Evolutionary conservation across 1,140 invertebrate species (phyloP).

Genomic region (Pygmarrhopalites habei): DNA sequence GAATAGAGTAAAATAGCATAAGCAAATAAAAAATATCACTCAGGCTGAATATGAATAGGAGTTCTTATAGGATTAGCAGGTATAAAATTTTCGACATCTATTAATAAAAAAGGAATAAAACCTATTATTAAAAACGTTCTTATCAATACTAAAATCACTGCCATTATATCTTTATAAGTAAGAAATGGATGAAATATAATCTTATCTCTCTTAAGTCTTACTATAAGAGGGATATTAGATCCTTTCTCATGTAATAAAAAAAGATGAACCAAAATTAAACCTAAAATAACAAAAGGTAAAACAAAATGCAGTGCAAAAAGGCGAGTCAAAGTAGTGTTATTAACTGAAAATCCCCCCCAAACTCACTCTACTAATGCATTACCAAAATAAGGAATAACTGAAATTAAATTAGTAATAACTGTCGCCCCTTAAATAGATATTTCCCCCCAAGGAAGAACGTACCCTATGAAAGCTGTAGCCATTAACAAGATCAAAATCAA

Average conservation of each 20-base stretch:
- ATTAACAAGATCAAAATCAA: slow-evolving; percentile 55
- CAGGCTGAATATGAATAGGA: slow-evolving; percentile 62
- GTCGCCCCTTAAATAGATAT: slow-evolving; percentile 65
- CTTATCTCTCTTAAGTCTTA: slow-evolving; percentile 39
- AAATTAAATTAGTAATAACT: slow-evolving; percentile 63
- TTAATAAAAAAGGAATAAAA: slow-evolving; percentile 52
- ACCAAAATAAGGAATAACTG: slow-evolving; percentile 58
- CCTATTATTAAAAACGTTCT: slow-evolving; percentile 46
- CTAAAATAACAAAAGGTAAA: slow-evolving; percentile 57
- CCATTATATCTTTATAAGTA: slow-evolving; percentile 53
- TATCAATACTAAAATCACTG: slow-evolving; percentile 50
- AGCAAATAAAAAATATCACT: slow-evolving; percentile 69
- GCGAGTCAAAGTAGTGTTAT: slow-evolving; percentile 59
- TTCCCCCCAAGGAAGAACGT: slow-evolving; percentile 62
- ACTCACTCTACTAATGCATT: slow-evolving; percentile 54
- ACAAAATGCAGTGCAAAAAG: slow-evolving; percentile 66
- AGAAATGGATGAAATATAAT: slow-evolving; percentile 50
- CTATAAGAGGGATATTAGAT: slow-evolving; percentile 37
- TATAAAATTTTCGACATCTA: slow-evolving; percentile 61
- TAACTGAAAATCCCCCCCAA: slow-evolving; percentile 61
- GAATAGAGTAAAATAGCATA: slow-evolving; percentile 67
- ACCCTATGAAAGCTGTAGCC: slow-evolving; percentile 59
- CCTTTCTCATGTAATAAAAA: slow-evolving; percentile 55
- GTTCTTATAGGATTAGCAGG: slow-evolving; percentile 61
- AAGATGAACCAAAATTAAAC: slow-evolving; percentile 54